phyloP scores from a whole-genome alignment of 2,797 vertebrate species.

The Melanotaenia maccullochi region DNA sequence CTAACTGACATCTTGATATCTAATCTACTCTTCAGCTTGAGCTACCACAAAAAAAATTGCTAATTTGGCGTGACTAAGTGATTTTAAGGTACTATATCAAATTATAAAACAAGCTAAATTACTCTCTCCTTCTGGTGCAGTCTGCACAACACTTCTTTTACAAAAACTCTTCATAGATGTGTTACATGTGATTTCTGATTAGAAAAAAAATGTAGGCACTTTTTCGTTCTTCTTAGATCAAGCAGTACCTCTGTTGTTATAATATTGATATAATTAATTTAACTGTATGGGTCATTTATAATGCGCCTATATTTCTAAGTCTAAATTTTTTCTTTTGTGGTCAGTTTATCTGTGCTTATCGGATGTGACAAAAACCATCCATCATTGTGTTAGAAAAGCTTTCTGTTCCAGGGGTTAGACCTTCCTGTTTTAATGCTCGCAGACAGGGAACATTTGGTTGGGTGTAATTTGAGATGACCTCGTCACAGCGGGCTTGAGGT shows the following conservation, averaged over 20 bases:
- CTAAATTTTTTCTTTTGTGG: conserved; percentile 1
- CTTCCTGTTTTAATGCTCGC: conserved; percentile 55
- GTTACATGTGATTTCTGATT: neutral
- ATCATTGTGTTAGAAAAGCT: conserved; percentile 46
- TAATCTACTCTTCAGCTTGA: neutral
- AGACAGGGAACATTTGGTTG: conserved; percentile 67
- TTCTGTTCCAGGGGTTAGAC: conserved; percentile 52
- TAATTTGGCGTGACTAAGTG: neutral
- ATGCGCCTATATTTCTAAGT: conserved; percentile 3
- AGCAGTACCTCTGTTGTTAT: neutral
- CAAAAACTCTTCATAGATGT: conserved; percentile 13
- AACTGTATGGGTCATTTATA: neutral
- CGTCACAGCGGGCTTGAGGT: conserved; percentile 54
- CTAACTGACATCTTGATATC: neutral
- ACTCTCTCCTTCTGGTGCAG: neutral
- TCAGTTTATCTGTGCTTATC: conserved; percentile 34
- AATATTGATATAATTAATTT: neutral
- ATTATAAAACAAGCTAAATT: conserved; percentile 1
- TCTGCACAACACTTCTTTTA: neutral
- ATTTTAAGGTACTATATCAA: neutral
- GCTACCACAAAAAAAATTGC: neutral
- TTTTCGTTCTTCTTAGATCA: neutral
- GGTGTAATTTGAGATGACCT: conserved; percentile 73
- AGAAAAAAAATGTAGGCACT: neutral
- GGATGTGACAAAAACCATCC: conserved; percentile 46